A percentile compares a stretch with the other conserved stretches of the same genome.
Conservation (phyloP, 2,113 vertebrate species). For the Brachypteracias leptosomus region DNA sequence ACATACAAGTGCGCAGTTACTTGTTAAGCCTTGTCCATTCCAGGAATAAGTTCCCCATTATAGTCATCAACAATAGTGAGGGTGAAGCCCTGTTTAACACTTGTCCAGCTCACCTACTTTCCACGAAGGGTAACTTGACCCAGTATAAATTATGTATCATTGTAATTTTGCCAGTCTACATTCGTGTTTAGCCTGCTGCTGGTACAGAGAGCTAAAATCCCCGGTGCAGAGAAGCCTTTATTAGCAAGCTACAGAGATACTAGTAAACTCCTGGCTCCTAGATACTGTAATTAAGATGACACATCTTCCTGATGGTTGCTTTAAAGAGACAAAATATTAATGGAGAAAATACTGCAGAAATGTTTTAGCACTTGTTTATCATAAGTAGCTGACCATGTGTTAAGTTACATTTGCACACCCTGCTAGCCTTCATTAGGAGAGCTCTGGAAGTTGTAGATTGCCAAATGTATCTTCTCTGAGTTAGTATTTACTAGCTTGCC, state of each 20-base stretch:
- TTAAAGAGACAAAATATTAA: constrained; percentile 16
- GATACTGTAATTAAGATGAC: background rate
- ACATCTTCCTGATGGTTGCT: background rate
- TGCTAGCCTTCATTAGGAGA: background rate
- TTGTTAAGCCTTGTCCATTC: background rate
- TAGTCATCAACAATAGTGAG: background rate
- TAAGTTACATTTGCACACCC: background rate
- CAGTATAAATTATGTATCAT: constrained; percentile 12
- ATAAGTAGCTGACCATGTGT: background rate
- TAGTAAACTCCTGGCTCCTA: background rate
- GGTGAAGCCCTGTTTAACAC: background rate
- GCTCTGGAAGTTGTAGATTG: background rate
- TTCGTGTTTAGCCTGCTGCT: background rate
- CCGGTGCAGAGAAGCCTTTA: background rate
- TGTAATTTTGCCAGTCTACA: constrained; percentile 4
- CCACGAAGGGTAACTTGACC: background rate
- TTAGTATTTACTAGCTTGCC: background rate
- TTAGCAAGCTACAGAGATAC: background rate
- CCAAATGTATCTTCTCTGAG: background rate
- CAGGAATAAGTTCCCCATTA: background rate
- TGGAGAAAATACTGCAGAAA: background rate
- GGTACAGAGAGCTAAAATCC: background rate
- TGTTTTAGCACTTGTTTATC: constrained; percentile 33
- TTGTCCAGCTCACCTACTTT: constrained; percentile 27
- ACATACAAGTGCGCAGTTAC: background rate